Evolutionary conservation across 2,888 invertebrate species (phyloP), one percentile per base, ranked within the genome.

Genomic region (Iphiclides podalirius): DNA sequence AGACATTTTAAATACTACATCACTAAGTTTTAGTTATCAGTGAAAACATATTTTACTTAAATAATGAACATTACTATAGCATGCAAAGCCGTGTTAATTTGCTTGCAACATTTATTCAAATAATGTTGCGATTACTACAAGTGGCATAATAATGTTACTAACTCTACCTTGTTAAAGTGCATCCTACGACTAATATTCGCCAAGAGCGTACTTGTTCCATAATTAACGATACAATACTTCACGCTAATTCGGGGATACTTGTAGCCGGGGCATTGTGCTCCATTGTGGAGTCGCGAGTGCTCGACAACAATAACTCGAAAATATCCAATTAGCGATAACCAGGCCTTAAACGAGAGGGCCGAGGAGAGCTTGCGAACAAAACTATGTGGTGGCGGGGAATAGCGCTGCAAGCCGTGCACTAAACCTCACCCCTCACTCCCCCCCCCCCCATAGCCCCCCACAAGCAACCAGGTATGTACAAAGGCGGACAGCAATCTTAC

Each of bases 351-450:
- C 64, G 64, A 54, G 59, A 58, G 66, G 75, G 75, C 77, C n/a
- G n/a, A n/a, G n/a, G n/a, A n/a, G n/a, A 75, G 80, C 70, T 75
- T 72, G 79, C 71, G 82, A 80, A 81, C 82, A 80, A 79, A 81
- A 80, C 81, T 82, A 77, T 79, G 80, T 70, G 80, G 81, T 71
- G 75, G 75, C 63, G n/a, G n/a, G 66, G 69, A 72, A 75, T 75
- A 75, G 74, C 72, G 69, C n/a, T n/a, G n/a, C n/a, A n/a, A n/a
- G n/a, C n/a, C n/a, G n/a, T n/a, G n/a, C 72, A 66, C 60, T 60
- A 62, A 53, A 57, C 57, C 59, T 59, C 54, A 54, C 55, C 59
- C 59, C 57, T n/a, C n/a, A n/a, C n/a, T n/a, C n/a, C n/a, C n/a
- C n/a, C n/a, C n/a, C 62, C 57, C 61, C 53, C 54, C 55, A 55